Conservation (phyloP, 2,113 vertebrate species). For the Mionectes macconnelli region DNA sequence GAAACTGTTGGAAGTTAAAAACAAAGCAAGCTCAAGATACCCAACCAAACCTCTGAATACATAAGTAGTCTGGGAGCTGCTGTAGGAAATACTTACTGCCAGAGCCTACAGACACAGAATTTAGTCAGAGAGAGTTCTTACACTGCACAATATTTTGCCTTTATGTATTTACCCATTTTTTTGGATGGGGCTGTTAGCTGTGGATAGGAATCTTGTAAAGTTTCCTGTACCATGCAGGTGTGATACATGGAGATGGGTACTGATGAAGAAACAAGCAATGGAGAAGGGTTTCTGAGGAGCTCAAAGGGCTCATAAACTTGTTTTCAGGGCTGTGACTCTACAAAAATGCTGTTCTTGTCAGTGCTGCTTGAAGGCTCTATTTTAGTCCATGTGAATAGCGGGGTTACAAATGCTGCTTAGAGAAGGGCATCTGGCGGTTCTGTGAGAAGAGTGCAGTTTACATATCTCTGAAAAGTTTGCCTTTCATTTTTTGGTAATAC, state of each 20-base stretch:
- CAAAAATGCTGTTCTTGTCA: neutral
- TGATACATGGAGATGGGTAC: neutral
- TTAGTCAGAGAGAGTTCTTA: neutral
- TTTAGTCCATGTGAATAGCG: neutral
- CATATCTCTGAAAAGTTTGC: neutral
- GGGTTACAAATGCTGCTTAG: neutral
- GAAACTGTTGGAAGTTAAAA: neutral
- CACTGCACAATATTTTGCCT: accelerated
- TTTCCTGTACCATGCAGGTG: neutral
- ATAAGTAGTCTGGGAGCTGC: neutral
- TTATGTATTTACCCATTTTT: neutral
- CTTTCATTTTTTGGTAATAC: neutral
- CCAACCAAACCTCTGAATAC: neutral
- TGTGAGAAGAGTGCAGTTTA: neutral
- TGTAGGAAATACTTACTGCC: neutral
- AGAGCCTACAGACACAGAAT: neutral
- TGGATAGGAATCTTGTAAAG: neutral
- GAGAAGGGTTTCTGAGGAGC: neutral
- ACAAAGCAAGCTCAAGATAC: neutral
- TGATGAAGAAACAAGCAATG: neutral
- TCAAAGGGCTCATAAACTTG: neutral
- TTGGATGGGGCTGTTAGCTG: neutral
- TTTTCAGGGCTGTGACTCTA: neutral
- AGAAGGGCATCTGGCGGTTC: neutral
- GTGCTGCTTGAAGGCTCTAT: neutral